Base-by-base conservation (phyloP, 2,888 invertebrate species). In the Cylloceria caligata region DNA sequence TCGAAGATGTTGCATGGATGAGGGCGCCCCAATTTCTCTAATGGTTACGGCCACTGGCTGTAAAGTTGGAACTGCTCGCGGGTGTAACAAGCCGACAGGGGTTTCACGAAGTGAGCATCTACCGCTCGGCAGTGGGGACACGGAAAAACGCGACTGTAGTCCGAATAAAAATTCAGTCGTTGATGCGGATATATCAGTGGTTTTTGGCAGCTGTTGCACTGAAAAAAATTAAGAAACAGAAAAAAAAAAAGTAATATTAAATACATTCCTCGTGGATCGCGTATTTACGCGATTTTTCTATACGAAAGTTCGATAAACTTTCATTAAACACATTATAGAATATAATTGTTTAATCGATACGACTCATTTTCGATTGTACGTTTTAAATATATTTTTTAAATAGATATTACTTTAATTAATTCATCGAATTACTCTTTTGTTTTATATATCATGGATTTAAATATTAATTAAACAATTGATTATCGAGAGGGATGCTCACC, bases 81-180 rank as follows among this genome's bases (percentile, higher is more conserved):
- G 90, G 96, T 95, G 95, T 96, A 97, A 94, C 97, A 97, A 93
- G 96, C 96, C 85, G 95, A 94, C 91, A 99, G 94, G 72, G 98
- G 97, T 94, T 98, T 98, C 88, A 98, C 98, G 94, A 99, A 99
- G 94, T 99, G 99, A 76, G 97, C 97, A 94, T 99, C 99, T 89
- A 96, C 95, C 72, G 96, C 95, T 89, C 96, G 96, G 94, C 99
- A 99, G 93, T 97, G 97, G 45, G 98, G 98, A 93, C 99, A 99
- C 87, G 97, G 96, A 91, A 97, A 96, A 89, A 96, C 96, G 92
- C 97, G 97, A 92, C 97, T 98, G 94, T 98, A 99, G 94, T 99
- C 98, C 89, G 98, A 98, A 95, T 97, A 99, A 95, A 95, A 97
- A 94, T 97, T 97, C 88, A 98, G 94, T 91, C 96, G 96, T 93